Evolutionary conservation across 1,140 invertebrate genomes (phyloP).

Genomic region (Wasmannia auropunctata): DNA sequence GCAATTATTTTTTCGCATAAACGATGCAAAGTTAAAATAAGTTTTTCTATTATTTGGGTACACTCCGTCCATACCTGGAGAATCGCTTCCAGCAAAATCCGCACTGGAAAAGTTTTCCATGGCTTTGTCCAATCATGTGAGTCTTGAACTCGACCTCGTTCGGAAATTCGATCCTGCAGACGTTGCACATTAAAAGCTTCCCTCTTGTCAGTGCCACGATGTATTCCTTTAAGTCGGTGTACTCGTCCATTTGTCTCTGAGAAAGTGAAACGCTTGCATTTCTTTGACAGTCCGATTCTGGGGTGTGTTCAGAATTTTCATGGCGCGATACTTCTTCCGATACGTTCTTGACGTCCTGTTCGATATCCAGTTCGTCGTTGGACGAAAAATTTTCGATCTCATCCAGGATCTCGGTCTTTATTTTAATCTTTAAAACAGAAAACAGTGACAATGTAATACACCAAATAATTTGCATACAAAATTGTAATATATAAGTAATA

Average conservation of each 20-base stretch:
- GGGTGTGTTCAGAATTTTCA: slow-evolving; percentile 10
- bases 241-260: slow-evolving; percentile 43
- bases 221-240: slow-evolving; percentile 65
- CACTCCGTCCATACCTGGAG: slow-evolving; percentile 39
- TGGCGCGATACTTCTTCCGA: not conserved
- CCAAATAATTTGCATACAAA: not conserved
- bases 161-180: slow-evolving; percentile 65
- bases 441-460: not conserved
- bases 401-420: slow-evolving; percentile 63
- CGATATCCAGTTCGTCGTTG: slow-evolving; percentile 52
- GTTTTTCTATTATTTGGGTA: not conserved
- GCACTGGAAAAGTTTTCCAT: slow-evolving; percentile 56
- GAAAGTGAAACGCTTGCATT: slow-evolving; percentile 18
- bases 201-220: slow-evolving; percentile 49
- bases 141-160: slow-evolving; percentile 62
- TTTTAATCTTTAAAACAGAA: slow-evolving; percentile 52
- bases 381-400: slow-evolving; percentile 66
- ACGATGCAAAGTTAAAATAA: not conserved
- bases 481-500: not conserved
- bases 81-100: slow-evolving; percentile 56
- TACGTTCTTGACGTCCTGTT: not conserved
- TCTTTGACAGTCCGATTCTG: slow-evolving; percentile 23
- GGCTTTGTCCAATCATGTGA: slow-evolving; percentile 61
- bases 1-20: not conserved
- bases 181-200: slow-evolving; percentile 55